Conservation (phyloP, 2,888 invertebrate genomes). For the Operophtera brumata region DNA sequence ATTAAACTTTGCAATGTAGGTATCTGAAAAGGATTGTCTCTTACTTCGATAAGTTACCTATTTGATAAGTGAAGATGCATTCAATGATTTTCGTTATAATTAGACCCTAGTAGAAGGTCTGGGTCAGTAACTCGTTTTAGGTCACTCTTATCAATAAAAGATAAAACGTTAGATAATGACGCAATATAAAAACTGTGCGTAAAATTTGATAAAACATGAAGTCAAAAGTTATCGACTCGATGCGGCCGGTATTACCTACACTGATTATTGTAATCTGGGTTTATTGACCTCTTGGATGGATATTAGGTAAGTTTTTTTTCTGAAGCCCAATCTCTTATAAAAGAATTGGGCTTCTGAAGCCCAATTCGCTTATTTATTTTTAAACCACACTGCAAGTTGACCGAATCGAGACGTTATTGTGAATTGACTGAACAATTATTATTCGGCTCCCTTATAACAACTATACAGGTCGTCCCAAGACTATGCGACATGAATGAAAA, state of each 20-base stretch:
- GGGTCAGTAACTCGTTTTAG: slow-evolving; percentile 1
- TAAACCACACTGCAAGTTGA: too few relatives aligned
- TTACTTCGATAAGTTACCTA: background rate
- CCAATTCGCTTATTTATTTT: too few relatives aligned
- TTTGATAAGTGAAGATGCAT: slow-evolving; percentile 4
- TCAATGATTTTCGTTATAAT: slow-evolving; percentile 6
- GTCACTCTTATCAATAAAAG: slow-evolving; percentile 2
- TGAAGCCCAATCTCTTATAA: too few relatives aligned
- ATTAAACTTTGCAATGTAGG: slow-evolving; percentile 15
- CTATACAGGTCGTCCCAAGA: too few relatives aligned
- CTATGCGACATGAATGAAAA: too few relatives aligned
- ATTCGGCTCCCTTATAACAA: too few relatives aligned
- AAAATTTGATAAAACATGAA: background rate
- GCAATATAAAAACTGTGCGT: background rate
- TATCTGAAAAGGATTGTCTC: background rate
- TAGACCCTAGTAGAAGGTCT: too few relatives aligned
- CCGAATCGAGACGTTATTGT: too few relatives aligned
- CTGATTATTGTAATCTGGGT: slow-evolving; percentile 13
- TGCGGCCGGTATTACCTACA: background rate
- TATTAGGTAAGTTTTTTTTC: background rate
- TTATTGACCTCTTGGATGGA: slow-evolving; percentile 23
- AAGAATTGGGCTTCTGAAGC: too few relatives aligned
- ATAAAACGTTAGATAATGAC: background rate
- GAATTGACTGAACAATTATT: too few relatives aligned
- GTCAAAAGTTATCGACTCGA: slow-evolving; percentile 9